phyloP scores from a whole-genome alignment of 1,140 invertebrate species.

The Anoplophora glabripennis region DNA sequence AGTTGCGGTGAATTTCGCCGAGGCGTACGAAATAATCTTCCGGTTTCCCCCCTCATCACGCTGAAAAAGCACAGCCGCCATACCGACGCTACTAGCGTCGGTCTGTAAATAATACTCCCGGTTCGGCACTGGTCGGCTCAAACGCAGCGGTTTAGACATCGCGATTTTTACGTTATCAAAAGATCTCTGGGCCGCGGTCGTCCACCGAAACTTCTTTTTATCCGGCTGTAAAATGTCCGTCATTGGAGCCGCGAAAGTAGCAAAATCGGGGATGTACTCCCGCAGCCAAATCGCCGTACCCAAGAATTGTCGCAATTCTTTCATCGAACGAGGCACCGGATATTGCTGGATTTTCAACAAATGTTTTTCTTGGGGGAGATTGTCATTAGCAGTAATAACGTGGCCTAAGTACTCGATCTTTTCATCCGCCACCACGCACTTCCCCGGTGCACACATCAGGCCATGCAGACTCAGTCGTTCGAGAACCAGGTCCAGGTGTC shows the following conservation, averaged over 20 bases:
- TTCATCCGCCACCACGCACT: conserved; percentile 2
- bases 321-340: not conserved
- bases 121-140: conserved; percentile 32
- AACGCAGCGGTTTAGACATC: conserved; percentile 23
- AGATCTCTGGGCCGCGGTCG: not conserved
- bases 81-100: conserved; percentile 32
- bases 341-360: not conserved
- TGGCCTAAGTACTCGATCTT: conserved; percentile 16
- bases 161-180: conserved; percentile 38
- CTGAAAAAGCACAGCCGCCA: conserved; percentile 37
- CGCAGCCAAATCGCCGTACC: conserved; percentile 34
- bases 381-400: not conserved
- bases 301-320: conserved; percentile 29
- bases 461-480: conserved; percentile 13
- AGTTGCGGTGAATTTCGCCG: conserved; percentile 12
- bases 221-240: conserved; percentile 28
- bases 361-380: conserved; percentile 8
- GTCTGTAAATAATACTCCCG: conserved; percentile 41
- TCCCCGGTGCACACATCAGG: conserved; percentile 4
- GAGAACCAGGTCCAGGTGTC: conserved; percentile 3
- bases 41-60: conserved; percentile 3
- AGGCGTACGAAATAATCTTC: conserved; percentile 20
- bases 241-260: conserved; percentile 22
- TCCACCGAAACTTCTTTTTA: conserved; percentile 12
- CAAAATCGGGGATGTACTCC: conserved; percentile 32